phyloP scores from a whole-genome alignment of 2,797 vertebrate genomes.

The Phalanger gymnotis region DNA sequence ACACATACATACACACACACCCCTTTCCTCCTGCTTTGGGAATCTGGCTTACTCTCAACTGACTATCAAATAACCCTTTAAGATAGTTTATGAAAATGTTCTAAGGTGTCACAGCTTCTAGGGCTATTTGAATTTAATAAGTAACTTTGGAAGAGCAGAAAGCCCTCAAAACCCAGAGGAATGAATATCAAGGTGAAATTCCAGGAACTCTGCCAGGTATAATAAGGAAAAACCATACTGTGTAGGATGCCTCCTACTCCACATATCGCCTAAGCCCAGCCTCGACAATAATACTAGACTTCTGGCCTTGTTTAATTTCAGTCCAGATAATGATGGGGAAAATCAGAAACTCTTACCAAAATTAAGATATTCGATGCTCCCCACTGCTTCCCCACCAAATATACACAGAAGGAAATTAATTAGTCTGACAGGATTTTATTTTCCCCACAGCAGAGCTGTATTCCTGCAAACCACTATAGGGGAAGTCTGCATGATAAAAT shows the following conservation, averaged over 20 bases:
- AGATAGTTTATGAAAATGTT: not conserved
- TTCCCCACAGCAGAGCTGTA: not conserved
- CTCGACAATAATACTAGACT: not conserved
- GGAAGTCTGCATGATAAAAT: not conserved
- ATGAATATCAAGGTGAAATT: constrained; percentile 5
- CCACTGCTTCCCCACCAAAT: not conserved
- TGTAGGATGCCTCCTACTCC: not conserved
- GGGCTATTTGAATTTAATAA: not conserved
- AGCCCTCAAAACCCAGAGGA: constrained; percentile 27
- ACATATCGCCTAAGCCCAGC: not conserved
- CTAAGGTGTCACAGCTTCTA: not conserved
- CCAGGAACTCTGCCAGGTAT: not conserved
- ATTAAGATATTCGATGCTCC: not conserved
- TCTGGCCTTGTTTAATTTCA: not conserved
- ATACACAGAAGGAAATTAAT: not conserved
- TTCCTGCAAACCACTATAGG: not conserved
- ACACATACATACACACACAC: not conserved
- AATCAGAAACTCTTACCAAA: not conserved
- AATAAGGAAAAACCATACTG: constrained; percentile 2
- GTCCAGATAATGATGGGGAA: not conserved
- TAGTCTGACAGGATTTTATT: not conserved
- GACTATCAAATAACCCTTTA: not conserved
- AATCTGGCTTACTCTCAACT: not conserved
- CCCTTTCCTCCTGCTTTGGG: not conserved
- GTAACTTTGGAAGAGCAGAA: constrained; percentile 1